A percentile compares a stretch with the other conserved stretches of the same genome.
Evolutionary conservation across 2,888 invertebrate genomes (phyloP).

Genomic region (Drosophila tripunctata): DNA sequence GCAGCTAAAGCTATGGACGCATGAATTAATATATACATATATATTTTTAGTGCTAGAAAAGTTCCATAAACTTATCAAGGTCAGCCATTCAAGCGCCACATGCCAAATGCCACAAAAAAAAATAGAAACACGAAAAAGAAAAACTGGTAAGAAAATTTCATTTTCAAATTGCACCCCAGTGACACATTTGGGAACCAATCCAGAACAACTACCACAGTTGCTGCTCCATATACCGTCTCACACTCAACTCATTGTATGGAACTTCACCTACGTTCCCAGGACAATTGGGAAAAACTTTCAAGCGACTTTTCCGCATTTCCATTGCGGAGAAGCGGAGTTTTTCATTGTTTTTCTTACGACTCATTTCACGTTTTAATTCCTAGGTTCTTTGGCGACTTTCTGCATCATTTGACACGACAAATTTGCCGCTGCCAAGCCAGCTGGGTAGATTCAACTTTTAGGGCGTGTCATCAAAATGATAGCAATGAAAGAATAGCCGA

Average conservation of each 20-base stretch:
- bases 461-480: conserved; percentile 22
- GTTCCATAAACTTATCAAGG: conserved; percentile 37
- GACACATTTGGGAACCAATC: conserved; percentile 70
- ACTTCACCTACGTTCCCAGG: conserved; percentile 49
- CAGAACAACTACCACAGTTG: conserved; percentile 11
- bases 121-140: conserved; percentile 18
- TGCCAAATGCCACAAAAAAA: conserved; percentile 28
- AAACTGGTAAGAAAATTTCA: conserved; percentile 65
- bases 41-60: conserved; percentile 19
- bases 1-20: background rate
- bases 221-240: background rate
- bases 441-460: conserved; percentile 28
- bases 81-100: conserved; percentile 42
- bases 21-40: background rate
- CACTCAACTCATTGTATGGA: conserved; percentile 15
- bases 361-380: conserved; percentile 82
- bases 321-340: conserved; percentile 37
- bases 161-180: conserved; percentile 80
- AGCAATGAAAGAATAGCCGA: background rate
- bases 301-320: conserved; percentile 54
- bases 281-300: conserved; percentile 72
- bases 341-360: conserved; percentile 80
- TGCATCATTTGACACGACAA: conserved; percentile 75
- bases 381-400: conserved; percentile 67
- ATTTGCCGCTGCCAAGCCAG: conserved; percentile 57